Conservation (phyloP, 2,797 vertebrate species). For the Sarcoramphus papa region DNA sequence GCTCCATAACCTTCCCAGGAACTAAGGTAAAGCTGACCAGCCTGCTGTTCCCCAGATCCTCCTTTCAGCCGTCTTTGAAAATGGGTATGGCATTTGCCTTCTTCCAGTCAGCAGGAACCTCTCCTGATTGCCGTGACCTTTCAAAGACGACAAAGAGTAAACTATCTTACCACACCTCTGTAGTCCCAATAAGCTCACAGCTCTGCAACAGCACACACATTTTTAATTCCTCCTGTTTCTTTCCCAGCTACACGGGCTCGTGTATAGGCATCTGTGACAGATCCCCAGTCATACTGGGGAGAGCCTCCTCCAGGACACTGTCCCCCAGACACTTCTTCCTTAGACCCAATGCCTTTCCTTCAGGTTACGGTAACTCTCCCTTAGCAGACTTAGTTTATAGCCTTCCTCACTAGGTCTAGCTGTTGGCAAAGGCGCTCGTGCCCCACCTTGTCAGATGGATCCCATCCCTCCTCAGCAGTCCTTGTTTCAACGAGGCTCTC, state of each 20-base stretch:
- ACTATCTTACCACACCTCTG: neutral
- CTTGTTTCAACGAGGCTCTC: neutral
- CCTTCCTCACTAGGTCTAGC: neutral
- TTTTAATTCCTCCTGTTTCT: neutral
- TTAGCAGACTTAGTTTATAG: neutral
- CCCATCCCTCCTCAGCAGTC: neutral
- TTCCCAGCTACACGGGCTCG: neutral
- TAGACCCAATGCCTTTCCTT: neutral
- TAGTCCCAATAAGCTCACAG: neutral
- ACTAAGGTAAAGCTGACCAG: neutral
- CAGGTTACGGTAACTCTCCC: neutral
- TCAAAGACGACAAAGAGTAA: neutral
- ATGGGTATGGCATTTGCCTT: accelerated
- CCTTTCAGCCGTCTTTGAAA: accelerated
- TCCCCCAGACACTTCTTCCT: neutral
- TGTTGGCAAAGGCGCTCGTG: neutral
- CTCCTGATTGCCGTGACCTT: neutral
- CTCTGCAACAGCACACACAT: neutral
- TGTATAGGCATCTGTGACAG: neutral
- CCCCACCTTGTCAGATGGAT: neutral
- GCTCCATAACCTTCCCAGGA: neutral
- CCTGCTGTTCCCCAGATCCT: neutral
- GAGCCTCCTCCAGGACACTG: neutral
- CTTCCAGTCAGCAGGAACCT: neutral
- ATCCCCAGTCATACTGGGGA: neutral